Conservation (phyloP, 2,888 invertebrate genomes). For the Thymelicus acteon region DNA sequence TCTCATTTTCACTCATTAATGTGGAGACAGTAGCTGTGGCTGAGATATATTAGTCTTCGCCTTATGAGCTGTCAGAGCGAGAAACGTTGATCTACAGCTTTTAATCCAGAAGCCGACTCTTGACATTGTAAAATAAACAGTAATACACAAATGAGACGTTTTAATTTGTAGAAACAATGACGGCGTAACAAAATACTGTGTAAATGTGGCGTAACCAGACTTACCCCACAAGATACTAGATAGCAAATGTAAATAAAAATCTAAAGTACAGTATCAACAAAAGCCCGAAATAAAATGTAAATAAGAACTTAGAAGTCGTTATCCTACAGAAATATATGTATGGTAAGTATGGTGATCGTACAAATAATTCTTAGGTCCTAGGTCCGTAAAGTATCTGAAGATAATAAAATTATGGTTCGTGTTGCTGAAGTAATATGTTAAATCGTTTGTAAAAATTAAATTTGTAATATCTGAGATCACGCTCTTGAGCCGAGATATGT, state of each 20-base stretch:
- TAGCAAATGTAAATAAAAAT: neutral
- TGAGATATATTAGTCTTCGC: constrained; percentile 38
- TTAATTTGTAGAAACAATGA: constrained; percentile 28
- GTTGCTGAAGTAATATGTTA: too few species aligned
- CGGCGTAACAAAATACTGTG: neutral
- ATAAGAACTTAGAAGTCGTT: too few species aligned
- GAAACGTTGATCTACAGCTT: constrained; percentile 27
- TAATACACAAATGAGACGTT: constrained; percentile 6
- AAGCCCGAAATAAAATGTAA: too few species aligned
- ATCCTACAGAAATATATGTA: too few species aligned
- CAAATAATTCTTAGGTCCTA: too few species aligned
- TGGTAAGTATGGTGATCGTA: too few species aligned
- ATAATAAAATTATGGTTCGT: too few species aligned
- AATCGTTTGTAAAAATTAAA: too few species aligned
- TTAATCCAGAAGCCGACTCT: constrained; percentile 26
- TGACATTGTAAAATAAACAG: constrained; percentile 15
- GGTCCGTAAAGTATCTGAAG: too few species aligned
- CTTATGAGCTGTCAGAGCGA: constrained; percentile 37
- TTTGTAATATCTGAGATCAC: too few species aligned
- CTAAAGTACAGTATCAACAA: too few species aligned
- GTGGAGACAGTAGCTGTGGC: neutral
- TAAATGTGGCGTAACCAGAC: neutral
- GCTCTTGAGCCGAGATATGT: too few species aligned
- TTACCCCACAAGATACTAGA: neutral
- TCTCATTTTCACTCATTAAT: neutral